Evolutionary conservation across 1,140 invertebrate species (phyloP), one percentile per base, ranked within the genome.

Genomic region (Drosophila saltans): DNA sequence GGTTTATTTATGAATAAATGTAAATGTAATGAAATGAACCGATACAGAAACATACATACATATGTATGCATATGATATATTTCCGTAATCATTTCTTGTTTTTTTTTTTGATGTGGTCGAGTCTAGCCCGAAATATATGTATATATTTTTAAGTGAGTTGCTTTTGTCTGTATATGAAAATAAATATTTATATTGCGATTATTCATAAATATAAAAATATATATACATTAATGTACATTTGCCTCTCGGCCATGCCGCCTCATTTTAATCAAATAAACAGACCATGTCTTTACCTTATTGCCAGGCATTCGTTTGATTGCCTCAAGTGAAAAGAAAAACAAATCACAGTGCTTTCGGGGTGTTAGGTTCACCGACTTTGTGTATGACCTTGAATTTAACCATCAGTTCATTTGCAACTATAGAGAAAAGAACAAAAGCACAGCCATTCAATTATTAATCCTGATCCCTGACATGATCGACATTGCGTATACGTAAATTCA

Each of bases 1-100:
- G 62, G 52, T 80, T 84, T 85, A 74, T 81, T 81, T 85, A 86
- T 73, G 56, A 65, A 72, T 78, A 56, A 69, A 79, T 79, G 43
- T 24, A 40, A 62, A 36, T 60, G 30, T 55, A 61, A 67, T 52
- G 45, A 52, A 52, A 52, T 52, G 21, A 52, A 52, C 7, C 45
- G 45, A 52, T 52, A 77, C 75, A 78, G 65, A 75, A 4, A 36
- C 33, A 5, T 36, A 66, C 57, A 77, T 63, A 11, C 39, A 59
- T 72, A 41, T 58, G 33, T 62, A 67, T 78, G 24, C 11, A 39
- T 69, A 40, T 75, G 26, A 36, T 36, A 36, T 36, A 36, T 36
- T 36, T 36, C 33, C 33, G 33, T 10, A 10, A 26, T 26, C 21
- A 21, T 45, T 21, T 45, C 6, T 21, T 61, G 64, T 2, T 16